Conservation (phyloP, 2,113 vertebrate species). For the Hystrix cristata region DNA sequence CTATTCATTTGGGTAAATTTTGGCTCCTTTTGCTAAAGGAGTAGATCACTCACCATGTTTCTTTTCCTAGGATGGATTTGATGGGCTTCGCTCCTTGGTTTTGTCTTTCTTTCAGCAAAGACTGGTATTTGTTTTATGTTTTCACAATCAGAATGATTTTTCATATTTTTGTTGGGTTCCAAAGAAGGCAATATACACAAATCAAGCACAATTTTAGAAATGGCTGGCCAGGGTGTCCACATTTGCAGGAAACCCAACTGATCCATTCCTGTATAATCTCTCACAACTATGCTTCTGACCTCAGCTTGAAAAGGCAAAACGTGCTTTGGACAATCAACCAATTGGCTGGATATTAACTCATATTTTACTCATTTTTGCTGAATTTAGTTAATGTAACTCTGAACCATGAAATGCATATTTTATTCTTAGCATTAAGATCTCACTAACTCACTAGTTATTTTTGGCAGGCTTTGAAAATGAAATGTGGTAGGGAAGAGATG, state of each 20-base stretch:
- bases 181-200: background rate
- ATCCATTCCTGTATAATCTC: background rate
- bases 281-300: background rate
- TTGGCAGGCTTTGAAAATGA: background rate
- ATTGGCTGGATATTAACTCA: background rate
- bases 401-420: constrained; percentile 8
- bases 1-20: background rate
- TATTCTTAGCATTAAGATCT: constrained; percentile 2
- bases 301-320: background rate
- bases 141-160: constrained; percentile 15
- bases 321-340: background rate
- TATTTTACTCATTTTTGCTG: background rate
- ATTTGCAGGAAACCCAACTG: background rate
- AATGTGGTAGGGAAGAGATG: background rate
- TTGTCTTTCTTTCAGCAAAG: background rate
- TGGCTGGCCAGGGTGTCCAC: background rate
- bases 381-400: background rate
- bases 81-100: background rate
- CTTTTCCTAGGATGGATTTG: background rate
- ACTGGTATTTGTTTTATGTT: background rate
- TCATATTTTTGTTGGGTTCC: background rate
- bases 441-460: constrained; percentile 1
- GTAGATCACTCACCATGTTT: background rate
- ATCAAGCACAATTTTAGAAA: constrained; percentile 40
- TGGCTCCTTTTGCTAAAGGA: background rate